Percentiles rank a stretch among this genome's conserved stretches.
Evolutionary conservation across 2,113 vertebrate species (phyloP).

Genomic region (Paradisaea rubra): DNA sequence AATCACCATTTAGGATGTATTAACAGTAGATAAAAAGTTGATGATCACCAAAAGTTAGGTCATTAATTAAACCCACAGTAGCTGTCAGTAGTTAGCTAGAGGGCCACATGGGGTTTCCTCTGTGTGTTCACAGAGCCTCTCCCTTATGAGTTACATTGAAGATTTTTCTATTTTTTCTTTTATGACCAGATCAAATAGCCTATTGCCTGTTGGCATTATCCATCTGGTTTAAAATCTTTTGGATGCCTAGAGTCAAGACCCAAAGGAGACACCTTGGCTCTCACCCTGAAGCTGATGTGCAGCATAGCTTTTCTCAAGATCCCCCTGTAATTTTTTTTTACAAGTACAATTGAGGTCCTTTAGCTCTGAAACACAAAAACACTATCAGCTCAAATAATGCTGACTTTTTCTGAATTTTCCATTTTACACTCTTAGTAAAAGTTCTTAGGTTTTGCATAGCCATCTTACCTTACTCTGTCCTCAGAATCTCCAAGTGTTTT

Average conservation of each 20-base stretch:
- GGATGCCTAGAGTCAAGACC: not conserved
- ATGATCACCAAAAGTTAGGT: not conserved
- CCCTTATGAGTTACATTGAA: not conserved
- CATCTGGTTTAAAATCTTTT: not conserved
- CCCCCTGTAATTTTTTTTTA: not conserved
- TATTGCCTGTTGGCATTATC: not conserved
- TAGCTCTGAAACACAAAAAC: not conserved
- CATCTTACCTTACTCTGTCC: constrained; percentile 77
- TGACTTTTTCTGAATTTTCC: not conserved
- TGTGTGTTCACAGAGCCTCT: not conserved
- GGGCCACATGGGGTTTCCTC: not conserved
- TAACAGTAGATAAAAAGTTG: not conserved
- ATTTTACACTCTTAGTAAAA: not conserved
- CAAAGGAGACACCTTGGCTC: not conserved
- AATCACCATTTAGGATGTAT: not conserved
- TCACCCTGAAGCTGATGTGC: not conserved
- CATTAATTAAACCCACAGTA: not conserved
- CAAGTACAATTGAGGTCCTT: not conserved
- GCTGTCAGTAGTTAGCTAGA: not conserved
- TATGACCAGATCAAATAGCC: not conserved
- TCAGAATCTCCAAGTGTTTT: constrained; percentile 74
- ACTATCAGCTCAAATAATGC: not conserved
- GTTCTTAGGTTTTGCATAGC: not conserved
- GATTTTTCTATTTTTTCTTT: not conserved
- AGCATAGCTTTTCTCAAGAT: not conserved